These are phyloP conservation scores for Muscina levida DNA, from an alignment of 2,888 invertebrate genomes.

Conservation along the genomic window DNA sequence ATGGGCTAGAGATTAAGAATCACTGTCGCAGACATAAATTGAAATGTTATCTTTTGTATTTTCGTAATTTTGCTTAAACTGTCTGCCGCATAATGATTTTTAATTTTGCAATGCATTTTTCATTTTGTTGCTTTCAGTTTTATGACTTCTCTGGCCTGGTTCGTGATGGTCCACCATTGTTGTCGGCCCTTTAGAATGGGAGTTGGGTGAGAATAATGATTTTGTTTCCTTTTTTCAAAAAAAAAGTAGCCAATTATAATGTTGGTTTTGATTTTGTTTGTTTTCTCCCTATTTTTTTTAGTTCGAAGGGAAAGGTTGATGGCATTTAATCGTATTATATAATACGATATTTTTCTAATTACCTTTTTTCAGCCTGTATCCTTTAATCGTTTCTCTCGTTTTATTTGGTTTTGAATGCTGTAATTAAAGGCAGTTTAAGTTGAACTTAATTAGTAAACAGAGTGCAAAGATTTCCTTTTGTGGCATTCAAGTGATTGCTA, in stretches of 20 bases:
- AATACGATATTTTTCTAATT: neutral
- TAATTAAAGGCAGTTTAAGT: slow-evolving; percentile 7
- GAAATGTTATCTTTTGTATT: slow-evolving; percentile 52
- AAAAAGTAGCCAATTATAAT: slow-evolving; percentile 39
- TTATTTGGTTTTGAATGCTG: neutral
- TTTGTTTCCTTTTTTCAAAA: slow-evolving; percentile 22
- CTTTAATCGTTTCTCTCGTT: slow-evolving; percentile 24
- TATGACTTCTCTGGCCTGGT: neutral
- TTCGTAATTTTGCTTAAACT: slow-evolving; percentile 21
- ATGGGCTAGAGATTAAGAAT: slow-evolving; percentile 40
- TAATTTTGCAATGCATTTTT: slow-evolving; percentile 63
- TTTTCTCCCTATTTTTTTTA: too few species aligned
- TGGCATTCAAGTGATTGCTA: too few species aligned
- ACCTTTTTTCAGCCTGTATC: neutral
- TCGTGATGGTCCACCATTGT: slow-evolving; percentile 9
- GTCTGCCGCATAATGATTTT: slow-evolving; percentile 64
- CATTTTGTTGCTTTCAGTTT: slow-evolving; percentile 46
- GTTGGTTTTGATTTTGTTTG: slow-evolving; percentile 15
- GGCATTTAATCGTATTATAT: slow-evolving; percentile 23
- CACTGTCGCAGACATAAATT: slow-evolving; percentile 55
- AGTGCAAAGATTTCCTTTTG: neutral
- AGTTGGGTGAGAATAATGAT: slow-evolving; percentile 46
- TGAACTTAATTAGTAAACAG: slow-evolving; percentile 9
- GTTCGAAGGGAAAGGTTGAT: neutral
- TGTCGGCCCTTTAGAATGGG: slow-evolving; percentile 15